Conservation (phyloP, 2,113 vertebrate genomes). For the Ginglymostoma cirratum region DNA sequence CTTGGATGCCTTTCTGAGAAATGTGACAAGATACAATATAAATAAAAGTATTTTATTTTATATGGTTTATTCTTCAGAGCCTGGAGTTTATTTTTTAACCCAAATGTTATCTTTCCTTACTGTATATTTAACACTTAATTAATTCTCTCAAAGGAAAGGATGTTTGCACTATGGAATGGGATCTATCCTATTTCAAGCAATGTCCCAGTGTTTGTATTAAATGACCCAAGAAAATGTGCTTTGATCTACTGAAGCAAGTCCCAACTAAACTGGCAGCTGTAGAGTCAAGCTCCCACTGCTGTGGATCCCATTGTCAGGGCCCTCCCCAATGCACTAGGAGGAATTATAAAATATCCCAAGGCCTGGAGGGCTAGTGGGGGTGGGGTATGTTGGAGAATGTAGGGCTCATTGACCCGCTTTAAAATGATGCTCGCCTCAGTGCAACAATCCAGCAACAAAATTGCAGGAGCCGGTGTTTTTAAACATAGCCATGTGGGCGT, state of each 20-base stretch:
- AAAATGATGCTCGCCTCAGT: background rate
- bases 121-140: background rate
- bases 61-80: background rate
- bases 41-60: background rate
- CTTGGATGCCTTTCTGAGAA: background rate
- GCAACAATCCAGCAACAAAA: background rate
- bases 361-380: too few species aligned
- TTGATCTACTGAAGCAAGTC: background rate
- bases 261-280: background rate
- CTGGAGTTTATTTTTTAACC: background rate
- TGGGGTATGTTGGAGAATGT: background rate
- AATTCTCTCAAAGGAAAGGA: background rate
- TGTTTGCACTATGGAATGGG: background rate
- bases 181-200: background rate
- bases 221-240: background rate
- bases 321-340: background rate
- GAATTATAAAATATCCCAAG: background rate
- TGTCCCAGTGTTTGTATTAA: background rate
- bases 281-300: background rate
- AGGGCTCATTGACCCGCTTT: background rate
- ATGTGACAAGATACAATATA: background rate
- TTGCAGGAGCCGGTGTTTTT: background rate
- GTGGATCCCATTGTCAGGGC: background rate
- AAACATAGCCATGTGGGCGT: too few species aligned
- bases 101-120: background rate